Conservation (phyloP, 2,888 invertebrate species). For the Dichetophora obliterata region DNA sequence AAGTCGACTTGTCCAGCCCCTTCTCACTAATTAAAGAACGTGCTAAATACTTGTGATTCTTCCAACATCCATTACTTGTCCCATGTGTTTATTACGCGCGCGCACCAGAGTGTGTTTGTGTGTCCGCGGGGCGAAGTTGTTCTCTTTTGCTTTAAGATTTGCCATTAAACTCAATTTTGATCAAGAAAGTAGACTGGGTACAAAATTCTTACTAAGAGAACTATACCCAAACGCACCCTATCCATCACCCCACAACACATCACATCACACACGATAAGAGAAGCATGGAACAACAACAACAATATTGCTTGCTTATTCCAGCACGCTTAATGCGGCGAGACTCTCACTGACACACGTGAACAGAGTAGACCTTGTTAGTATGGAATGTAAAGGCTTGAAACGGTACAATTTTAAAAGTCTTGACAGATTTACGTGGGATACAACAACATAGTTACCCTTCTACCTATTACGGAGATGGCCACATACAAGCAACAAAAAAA, state of each 20-base stretch:
- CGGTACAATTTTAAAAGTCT: too few relatives aligned
- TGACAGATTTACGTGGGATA: not conserved
- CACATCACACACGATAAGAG: not conserved
- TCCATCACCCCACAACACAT: not conserved
- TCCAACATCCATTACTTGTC: constrained; percentile 36
- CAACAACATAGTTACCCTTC: not conserved
- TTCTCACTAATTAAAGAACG: constrained; percentile 28
- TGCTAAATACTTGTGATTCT: constrained; percentile 40
- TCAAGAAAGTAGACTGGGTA: constrained; percentile 5
- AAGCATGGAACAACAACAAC: not conserved
- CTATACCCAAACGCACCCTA: not conserved
- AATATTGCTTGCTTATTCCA: not conserved
- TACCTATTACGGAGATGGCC: not conserved
- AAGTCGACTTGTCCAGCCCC: constrained; percentile 9
- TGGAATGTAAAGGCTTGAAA: too few relatives aligned
- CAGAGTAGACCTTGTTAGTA: too few relatives aligned
- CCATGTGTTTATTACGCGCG: constrained; percentile 24
- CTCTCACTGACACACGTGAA: not conserved
- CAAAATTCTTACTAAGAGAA: not conserved
- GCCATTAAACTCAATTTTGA: not conserved
- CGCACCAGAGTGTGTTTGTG: constrained; percentile 12
- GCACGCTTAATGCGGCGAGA: not conserved
- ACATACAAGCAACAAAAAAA: not conserved
- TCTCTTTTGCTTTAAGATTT: constrained; percentile 12
- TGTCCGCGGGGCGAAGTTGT: not conserved